Evolutionary conservation across 1,140 invertebrate genomes (phyloP).

Genomic region (Dendrolimus punctatus): DNA sequence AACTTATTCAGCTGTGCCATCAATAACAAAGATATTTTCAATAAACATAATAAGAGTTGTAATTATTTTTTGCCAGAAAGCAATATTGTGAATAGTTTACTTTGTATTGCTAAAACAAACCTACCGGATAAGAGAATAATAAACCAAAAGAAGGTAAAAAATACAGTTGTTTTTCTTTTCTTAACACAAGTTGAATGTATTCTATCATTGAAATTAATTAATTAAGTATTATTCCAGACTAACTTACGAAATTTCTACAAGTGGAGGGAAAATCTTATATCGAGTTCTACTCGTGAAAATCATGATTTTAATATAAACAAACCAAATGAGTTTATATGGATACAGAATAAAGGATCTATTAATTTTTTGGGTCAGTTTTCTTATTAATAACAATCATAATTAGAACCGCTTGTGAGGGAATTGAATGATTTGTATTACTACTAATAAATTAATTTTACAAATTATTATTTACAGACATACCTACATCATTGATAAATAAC

Average conservation of each 20-base stretch:
- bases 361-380: no score
- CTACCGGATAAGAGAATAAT: constrained; percentile 53
- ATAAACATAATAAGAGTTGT: not conserved
- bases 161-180: constrained; percentile 10
- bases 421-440: not conserved
- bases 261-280: no score
- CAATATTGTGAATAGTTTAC: constrained; percentile 60
- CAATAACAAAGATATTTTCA: not conserved
- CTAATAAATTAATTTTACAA: constrained; percentile 11
- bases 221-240: no score
- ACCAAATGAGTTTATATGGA: not conserved
- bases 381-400: no score
- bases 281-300: no score
- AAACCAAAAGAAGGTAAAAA: constrained; percentile 21
- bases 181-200: constrained; percentile 1
- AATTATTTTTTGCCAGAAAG: constrained; percentile 49
- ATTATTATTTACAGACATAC: constrained; percentile 32
- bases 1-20: constrained; percentile 72
- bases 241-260: no score
- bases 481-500: constrained; percentile 34
- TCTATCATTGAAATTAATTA: not conserved
- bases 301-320: no score
- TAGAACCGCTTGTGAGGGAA: no score
- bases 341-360: not conserved
- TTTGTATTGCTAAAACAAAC: constrained; percentile 76